These are phyloP conservation scores for Lipophrys pholis DNA, from an alignment of 2,113 vertebrate species.

Conservation along the genomic window DNA sequence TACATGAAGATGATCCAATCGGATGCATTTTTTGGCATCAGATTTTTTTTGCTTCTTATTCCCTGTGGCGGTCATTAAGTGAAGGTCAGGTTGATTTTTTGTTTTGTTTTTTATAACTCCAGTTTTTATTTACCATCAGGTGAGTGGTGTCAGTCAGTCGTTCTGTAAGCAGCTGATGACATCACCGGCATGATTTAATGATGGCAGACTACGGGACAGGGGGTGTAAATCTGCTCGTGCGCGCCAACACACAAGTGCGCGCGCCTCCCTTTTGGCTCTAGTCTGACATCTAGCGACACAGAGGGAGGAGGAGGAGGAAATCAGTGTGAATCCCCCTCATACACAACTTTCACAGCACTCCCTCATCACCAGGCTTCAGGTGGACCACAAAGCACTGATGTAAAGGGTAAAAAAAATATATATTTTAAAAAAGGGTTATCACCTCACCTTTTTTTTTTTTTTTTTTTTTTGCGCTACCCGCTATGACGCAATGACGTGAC, in stretches of 20 bases:
- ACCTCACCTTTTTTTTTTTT: constrained; percentile 13
- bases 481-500: constrained; percentile 57
- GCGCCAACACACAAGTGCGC: constrained; percentile 35
- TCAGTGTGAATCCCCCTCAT: too few relatives aligned
- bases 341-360: too few relatives aligned
- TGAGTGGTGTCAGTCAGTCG: constrained; percentile 10
- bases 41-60: neutral
- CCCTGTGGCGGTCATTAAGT: neutral
- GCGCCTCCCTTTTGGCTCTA: constrained; percentile 70
- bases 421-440: constrained; percentile 2
- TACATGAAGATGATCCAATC: constrained; percentile 15
- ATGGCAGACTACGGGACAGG: constrained; percentile 45
- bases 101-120: neutral
- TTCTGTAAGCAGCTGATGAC: constrained; percentile 34
- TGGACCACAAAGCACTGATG: neutral
- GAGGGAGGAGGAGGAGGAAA: constrained; percentile 1
- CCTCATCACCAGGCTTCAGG: too few relatives aligned
- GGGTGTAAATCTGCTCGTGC: constrained; percentile 46
- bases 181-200: constrained; percentile 65
- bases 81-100: neutral
- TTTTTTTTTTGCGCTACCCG: neutral
- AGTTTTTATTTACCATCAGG: constrained; percentile 2
- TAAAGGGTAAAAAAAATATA: neutral
- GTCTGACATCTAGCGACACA: constrained; percentile 81
- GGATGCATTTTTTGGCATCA: neutral